Evolutionary conservation across 2,797 vertebrate genomes (phyloP).

Genomic region (Poliocrania exsul): DNA sequence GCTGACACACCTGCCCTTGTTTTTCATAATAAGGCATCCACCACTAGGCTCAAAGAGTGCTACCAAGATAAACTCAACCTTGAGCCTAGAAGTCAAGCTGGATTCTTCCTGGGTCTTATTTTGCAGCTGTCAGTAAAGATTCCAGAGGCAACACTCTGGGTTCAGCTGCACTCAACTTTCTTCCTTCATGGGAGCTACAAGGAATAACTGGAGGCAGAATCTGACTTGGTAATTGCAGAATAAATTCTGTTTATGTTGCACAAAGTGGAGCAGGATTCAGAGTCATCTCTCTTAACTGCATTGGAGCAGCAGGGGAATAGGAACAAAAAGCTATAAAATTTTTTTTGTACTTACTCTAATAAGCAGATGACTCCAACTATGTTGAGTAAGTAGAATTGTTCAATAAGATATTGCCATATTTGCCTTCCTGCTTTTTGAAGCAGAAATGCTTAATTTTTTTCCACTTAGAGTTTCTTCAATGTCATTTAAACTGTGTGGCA

Average conservation of each 20-base stretch:
- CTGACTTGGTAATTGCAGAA: constrained; percentile 33
- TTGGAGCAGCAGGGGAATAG: constrained; percentile 37
- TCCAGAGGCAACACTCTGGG: background rate
- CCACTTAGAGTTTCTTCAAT: background rate
- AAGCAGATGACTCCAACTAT: constrained; percentile 1
- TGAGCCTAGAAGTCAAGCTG: background rate
- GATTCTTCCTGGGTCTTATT: background rate
- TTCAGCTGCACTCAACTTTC: background rate
- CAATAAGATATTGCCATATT: background rate
- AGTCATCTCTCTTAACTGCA: background rate
- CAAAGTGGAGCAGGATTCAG: constrained; percentile 21
- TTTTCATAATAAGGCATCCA: background rate
- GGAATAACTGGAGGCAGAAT: constrained; percentile 14
- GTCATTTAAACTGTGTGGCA: background rate
- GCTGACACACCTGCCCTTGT: background rate
- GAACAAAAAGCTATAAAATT: background rate
- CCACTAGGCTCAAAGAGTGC: background rate
- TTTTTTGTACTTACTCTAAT: background rate
- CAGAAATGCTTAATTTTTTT: background rate
- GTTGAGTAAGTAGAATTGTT: background rate
- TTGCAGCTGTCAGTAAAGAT: background rate
- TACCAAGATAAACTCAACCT: background rate
- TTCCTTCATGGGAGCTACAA: background rate
- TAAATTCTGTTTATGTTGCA: constrained; percentile 55
- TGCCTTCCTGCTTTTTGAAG: background rate